These are phyloP conservation scores for Drosophila ercepeae DNA, from an alignment of 1,140 invertebrate genomes.

Conservation along the genomic window DNA sequence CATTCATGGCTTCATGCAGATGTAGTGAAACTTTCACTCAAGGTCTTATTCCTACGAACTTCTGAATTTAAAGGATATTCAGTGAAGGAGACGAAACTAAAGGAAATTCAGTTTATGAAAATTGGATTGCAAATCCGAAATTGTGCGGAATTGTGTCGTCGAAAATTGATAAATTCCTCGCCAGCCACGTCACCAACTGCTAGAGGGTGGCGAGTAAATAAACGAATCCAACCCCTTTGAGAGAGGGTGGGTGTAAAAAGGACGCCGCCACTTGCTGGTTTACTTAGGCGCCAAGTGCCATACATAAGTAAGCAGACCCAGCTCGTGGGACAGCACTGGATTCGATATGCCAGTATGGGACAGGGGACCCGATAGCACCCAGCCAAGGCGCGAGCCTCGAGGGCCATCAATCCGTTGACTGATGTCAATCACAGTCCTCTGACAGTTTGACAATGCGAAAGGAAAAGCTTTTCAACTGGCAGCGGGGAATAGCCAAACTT, in stretches of 20 bases:
- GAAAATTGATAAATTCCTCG: conserved; percentile 46
- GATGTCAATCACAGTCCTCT: conserved; percentile 61
- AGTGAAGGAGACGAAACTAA: neutral
- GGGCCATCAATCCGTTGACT: conserved; percentile 59
- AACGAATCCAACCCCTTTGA: neutral
- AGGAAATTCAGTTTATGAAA: neutral
- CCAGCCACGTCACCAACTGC: conserved; percentile 47
- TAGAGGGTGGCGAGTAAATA: conserved; percentile 23
- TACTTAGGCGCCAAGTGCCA: conserved; percentile 57
- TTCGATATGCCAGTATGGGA: neutral
- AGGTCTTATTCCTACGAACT: neutral
- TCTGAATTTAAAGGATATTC: neutral
- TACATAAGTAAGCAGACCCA: conserved; percentile 51
- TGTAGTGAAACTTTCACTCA: neutral
- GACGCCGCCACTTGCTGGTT: conserved; percentile 40
- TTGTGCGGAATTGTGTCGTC: conserved; percentile 25
- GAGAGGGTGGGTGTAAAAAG: neutral
- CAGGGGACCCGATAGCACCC: neutral
- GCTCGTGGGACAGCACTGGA: neutral
- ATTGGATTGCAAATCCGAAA: conserved; percentile 12
- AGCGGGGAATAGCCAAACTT: conserved; percentile 1
- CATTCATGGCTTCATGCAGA: neutral
- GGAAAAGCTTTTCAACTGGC: neutral
- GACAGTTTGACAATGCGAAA: conserved; percentile 53
- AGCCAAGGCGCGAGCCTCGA: conserved; percentile 11